Evolutionary conservation across 2,113 vertebrate genomes (phyloP), one percentile per base, ranked within the genome.

Genomic region (Orientallactaga bullata): DNA sequence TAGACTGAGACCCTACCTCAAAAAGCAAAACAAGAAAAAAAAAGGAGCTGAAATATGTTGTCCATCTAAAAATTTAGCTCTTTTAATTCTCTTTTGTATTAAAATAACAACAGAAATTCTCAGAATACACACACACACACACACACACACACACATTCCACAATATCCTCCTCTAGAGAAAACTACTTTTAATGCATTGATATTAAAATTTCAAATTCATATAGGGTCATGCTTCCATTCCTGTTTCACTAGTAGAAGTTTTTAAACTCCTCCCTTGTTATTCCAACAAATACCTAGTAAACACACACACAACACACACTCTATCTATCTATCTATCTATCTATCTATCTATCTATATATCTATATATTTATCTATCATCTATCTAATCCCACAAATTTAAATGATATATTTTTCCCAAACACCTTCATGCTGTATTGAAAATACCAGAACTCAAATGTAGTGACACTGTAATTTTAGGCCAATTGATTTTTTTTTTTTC

Each of bases 81-180:
- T n/a, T 95, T 69, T 32, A 51, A 79, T 80, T 88, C 7, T 32
- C 13, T 51, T 51, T 88, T 83, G 58, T 68, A 23, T 65, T 84
- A 30, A 55, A 78, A 68, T 15, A 84, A 79, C 84, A 80, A 5
- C 4, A 78, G 24, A 72, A 37, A 20, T n/a, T n/a, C n/a, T n/a
- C n/a, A n/a, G n/a, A n/a, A n/a, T n/a, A n/a, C n/a, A n/a, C n/a
- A n/a, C n/a, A n/a, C 3, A 78, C 28, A 37, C 58, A 82, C 9
- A 87, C 11, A 74, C 61, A 87, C 87, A 87, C 13, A 32, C 5
- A 83, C 63, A 51, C 42, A 78, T 66, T 20, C 20, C 26, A 66
- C 13, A 73, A 72, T 47, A 3, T 3, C 15, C 72, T 20, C 32
- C n/a, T 88, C 30, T 55, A 85, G 20, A 85, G 11, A 93, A 89